phyloP scores from a whole-genome alignment of 1,140 invertebrate genomes.

The Aphidius ervi region DNA sequence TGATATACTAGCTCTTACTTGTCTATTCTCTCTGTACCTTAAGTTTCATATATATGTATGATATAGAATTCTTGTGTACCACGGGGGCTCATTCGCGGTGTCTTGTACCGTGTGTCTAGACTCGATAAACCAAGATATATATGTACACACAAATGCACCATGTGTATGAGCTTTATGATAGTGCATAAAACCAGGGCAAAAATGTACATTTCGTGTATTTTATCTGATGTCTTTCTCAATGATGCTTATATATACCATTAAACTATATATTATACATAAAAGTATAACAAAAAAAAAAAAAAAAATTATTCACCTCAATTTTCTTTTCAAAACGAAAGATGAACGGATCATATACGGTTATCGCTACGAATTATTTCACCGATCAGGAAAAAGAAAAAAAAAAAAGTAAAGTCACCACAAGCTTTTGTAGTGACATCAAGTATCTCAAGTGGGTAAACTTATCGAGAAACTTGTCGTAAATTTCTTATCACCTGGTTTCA shows the following conservation, averaged over 20 bases:
- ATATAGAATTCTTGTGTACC: constrained; percentile 8
- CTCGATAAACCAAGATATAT: constrained; percentile 27
- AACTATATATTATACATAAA: no score
- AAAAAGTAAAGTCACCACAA: no score
- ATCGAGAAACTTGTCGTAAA: neutral
- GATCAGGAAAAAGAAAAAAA: no score
- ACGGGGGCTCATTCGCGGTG: constrained; percentile 20
- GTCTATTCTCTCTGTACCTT: neutral
- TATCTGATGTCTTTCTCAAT: neutral
- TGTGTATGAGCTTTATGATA: constrained; percentile 25
- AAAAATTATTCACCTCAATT: no score
- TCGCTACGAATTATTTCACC: no score
- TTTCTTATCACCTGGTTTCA: no score
- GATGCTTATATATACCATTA: no score
- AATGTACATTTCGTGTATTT: neutral
- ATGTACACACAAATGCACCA: constrained; percentile 23
- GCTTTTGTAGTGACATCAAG: no score
- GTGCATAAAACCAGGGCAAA: constrained; percentile 16
- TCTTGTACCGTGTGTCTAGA: constrained; percentile 24
- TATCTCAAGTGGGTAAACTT: no score
- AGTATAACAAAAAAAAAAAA: no score
- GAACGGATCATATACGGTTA: no score
- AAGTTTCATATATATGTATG: neutral
- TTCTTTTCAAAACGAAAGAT: no score
- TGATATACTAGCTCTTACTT: neutral